These are phyloP conservation scores for Rhyzopertha dominica DNA, from an alignment of 1,140 invertebrate genomes.

Conservation along the genomic window DNA sequence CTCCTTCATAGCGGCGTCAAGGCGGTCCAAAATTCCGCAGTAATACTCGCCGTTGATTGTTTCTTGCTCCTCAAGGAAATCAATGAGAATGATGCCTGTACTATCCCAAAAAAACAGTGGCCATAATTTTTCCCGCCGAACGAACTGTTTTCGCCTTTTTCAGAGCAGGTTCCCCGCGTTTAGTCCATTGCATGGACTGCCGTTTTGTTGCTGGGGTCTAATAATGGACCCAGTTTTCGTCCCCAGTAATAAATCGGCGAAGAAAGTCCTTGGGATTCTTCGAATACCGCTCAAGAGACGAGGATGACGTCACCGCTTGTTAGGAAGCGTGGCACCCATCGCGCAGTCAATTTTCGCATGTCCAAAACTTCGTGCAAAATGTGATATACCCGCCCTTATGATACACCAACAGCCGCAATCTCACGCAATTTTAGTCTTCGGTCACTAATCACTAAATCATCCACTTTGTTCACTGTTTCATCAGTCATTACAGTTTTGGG, in stretches of 20 bases:
- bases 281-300: no score
- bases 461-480: no score
- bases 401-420: constrained; percentile 8
- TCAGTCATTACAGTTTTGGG: no score
- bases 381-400: constrained; percentile 14
- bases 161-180: constrained; percentile 21
- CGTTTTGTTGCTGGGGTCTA: constrained; percentile 40
- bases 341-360: constrained; percentile 10
- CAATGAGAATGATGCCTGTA: constrained; percentile 15
- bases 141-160: constrained; percentile 21
- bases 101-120: constrained; percentile 39
- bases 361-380: constrained; percentile 16
- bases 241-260: constrained; percentile 29
- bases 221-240: constrained; percentile 44
- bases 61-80: constrained; percentile 13
- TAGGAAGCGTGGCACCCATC: constrained; percentile 35
- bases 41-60: constrained; percentile 26
- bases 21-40: constrained; percentile 21
- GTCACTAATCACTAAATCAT: constrained; percentile 26
- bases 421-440: constrained; percentile 17
- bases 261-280: constrained; percentile 28
- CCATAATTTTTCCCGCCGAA: constrained; percentile 30
- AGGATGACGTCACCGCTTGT: constrained; percentile 26
- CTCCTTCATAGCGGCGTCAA: constrained; percentile 25
- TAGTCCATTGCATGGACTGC: constrained; percentile 27